Conservation (phyloP, 2,113 vertebrate species). For the Pao palembangensis region DNA sequence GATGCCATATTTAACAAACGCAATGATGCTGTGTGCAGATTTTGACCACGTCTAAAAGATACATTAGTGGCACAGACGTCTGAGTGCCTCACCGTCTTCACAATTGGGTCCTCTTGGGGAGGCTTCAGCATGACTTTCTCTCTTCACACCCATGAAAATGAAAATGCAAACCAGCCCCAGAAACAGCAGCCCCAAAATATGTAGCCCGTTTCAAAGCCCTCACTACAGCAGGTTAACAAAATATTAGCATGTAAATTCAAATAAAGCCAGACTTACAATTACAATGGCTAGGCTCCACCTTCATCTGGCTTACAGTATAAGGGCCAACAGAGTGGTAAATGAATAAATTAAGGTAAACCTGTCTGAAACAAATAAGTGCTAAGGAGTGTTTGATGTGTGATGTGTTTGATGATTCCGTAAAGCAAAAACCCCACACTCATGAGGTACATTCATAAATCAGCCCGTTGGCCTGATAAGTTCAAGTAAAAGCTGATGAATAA, state of each 20-base stretch:
- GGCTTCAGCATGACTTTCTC: slow-evolving; percentile 12
- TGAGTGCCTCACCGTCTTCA: too few relatives aligned
- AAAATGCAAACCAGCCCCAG: slow-evolving; percentile 19
- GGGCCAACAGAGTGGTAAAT: slow-evolving; percentile 42
- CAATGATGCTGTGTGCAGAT: too few relatives aligned
- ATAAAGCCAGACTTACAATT: slow-evolving; percentile 31
- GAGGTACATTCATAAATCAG: slow-evolving; percentile 71
- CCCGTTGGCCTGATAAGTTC: slow-evolving; percentile 54
- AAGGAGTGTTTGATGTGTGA: slow-evolving; percentile 13
- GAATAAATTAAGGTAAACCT: slow-evolving; percentile 20
- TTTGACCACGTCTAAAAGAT: too few relatives aligned
- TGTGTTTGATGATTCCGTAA: slow-evolving; percentile 47
- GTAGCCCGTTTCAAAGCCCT: slow-evolving; percentile 30
- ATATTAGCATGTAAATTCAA: slow-evolving; percentile 30
- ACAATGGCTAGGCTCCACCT: slow-evolving; percentile 48
- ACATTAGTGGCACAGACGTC: too few relatives aligned
- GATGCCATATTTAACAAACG: too few relatives aligned
- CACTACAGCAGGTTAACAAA: slow-evolving; percentile 42
- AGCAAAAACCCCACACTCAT: slow-evolving; percentile 51
- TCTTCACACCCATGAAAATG: slow-evolving; percentile 3
- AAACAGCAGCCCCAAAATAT: slow-evolving; percentile 10
- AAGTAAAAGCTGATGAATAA: slow-evolving; percentile 67
- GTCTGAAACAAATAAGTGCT: slow-evolving; percentile 34
- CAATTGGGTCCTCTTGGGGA: neutral
- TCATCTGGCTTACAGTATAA: slow-evolving; percentile 55